phyloP scores from a whole-genome alignment of 2,888 invertebrate species.

The Agrochola litura region DNA sequence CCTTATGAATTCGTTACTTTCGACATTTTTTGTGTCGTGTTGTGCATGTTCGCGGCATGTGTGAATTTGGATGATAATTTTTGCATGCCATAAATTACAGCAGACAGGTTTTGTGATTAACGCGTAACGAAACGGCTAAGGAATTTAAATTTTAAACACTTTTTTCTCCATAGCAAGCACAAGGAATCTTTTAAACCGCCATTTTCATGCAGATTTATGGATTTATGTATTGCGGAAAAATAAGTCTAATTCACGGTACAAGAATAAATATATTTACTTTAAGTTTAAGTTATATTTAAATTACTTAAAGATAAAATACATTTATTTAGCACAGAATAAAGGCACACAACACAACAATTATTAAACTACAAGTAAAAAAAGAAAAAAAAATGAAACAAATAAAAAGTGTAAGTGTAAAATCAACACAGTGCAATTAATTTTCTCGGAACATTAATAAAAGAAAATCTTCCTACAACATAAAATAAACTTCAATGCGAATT shows the following conservation, averaged over 20 bases:
- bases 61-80: conserved; percentile 28
- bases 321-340: no score
- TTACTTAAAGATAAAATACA: no score
- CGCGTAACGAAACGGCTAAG: not conserved
- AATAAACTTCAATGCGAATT: conserved; percentile 25
- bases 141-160: not conserved
- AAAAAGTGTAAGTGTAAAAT: not conserved
- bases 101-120: conserved; percentile 13
- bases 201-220: not conserved
- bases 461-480: conserved; percentile 26
- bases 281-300: no score
- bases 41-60: conserved; percentile 24
- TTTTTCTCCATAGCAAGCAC: not conserved
- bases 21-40: conserved; percentile 54
- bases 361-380: no score
- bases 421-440: conserved; percentile 4
- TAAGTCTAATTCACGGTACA: not conserved
- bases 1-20: conserved; percentile 59
- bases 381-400: no score
- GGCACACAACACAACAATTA: no score
- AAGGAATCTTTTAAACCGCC: not conserved
- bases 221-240: not conserved
- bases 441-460: conserved; percentile 18
- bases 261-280: no score
- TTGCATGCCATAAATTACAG: conserved; percentile 17